These are phyloP conservation scores for Apodemus agrarius DNA, from an alignment of 2,797 vertebrate species.

Conservation along the genomic window DNA sequence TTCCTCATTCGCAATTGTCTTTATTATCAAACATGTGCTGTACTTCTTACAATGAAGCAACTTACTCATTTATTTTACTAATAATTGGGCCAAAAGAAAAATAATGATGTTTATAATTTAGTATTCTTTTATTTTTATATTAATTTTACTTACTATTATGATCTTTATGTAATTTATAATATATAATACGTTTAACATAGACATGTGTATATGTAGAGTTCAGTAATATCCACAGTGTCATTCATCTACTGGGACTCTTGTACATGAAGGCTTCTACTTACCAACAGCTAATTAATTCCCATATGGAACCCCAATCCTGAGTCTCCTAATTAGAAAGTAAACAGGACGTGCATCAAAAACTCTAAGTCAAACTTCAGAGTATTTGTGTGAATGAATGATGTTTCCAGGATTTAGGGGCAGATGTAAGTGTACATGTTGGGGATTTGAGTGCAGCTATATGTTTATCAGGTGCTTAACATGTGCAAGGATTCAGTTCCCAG, in stretches of 20 bases:
- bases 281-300: neutral
- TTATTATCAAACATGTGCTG: neutral
- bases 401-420: neutral
- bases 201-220: neutral
- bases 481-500: neutral
- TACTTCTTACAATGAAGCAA: neutral
- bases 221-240: neutral
- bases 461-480: neutral
- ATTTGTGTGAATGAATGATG: fast-evolving
- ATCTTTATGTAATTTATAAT: neutral
- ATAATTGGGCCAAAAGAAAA: neutral
- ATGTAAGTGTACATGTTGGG: too few species aligned
- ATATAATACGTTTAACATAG: neutral
- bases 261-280: neutral
- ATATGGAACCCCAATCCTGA: neutral
- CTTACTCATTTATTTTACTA: neutral
- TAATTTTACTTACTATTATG: neutral
- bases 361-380: too few species aligned
- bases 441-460: too few species aligned
- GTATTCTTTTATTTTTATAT: neutral
- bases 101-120: neutral
- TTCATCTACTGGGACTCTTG: neutral
- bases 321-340: neutral
- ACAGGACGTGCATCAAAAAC: fast-evolving
- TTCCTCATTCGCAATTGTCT: neutral